Conservation (phyloP, 2,888 invertebrate species). For the Campaea margaritaria region DNA sequence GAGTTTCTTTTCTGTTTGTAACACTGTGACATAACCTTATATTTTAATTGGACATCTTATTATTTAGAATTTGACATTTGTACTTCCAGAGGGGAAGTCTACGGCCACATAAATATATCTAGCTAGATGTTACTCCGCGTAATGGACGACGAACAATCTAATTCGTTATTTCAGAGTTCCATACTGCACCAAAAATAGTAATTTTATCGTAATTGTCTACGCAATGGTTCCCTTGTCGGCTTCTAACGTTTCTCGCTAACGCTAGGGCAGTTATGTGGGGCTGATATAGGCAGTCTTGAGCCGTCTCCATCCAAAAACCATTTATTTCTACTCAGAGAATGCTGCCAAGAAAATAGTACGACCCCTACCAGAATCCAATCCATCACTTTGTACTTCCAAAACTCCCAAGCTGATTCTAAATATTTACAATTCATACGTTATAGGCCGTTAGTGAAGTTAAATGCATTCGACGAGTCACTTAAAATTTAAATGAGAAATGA, state of each 20-base stretch:
- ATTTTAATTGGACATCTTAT: conserved; percentile 41
- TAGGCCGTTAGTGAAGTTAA: conserved; percentile 78
- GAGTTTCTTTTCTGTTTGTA: conserved; percentile 1
- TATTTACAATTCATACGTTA: conserved; percentile 64
- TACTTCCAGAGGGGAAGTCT: neutral
- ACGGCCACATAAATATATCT: conserved; percentile 5
- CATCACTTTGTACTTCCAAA: conserved; percentile 59
- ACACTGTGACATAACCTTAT: conserved; percentile 26
- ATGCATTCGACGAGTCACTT: conserved; percentile 59
- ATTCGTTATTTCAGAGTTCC: neutral
- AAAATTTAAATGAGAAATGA: conserved; percentile 40
- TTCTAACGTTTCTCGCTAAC: neutral
- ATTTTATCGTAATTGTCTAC: neutral
- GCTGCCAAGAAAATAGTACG: neutral
- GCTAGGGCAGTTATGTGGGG: conserved; percentile 3
- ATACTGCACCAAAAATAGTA: neutral
- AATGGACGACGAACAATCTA: conserved; percentile 6
- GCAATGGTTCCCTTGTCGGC: neutral
- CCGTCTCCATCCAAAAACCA: neutral
- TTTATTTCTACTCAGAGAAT: neutral
- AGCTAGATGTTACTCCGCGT: conserved; percentile 1
- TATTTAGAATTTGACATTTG: conserved; percentile 6
- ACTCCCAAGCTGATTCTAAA: conserved; percentile 54
- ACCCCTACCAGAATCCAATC: conserved; percentile 4
- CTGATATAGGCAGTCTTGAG: conserved; percentile 3